These are phyloP conservation scores for Chondrosia reniformis DNA, from an alignment of 37 sponge, comb jelly and placozoan species.

Conservation along the genomic window DNA sequence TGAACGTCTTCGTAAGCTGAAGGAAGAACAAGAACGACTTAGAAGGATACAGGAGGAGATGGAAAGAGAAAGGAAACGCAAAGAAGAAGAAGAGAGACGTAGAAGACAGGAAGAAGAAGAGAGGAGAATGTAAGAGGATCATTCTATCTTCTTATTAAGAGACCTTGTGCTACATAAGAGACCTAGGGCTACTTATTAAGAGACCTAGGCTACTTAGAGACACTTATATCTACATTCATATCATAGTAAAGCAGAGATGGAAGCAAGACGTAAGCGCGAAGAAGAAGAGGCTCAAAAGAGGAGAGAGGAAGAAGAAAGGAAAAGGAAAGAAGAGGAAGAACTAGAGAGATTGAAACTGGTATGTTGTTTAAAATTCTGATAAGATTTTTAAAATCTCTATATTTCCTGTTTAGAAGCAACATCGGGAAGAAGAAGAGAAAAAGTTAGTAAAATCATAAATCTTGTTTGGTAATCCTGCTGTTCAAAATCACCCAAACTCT, in stretches of 20 bases:
- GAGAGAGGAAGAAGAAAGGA: conserved; percentile 69
- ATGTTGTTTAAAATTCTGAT: no score
- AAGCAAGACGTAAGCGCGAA: conserved; percentile 54
- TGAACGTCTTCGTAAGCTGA: conserved; percentile 39
- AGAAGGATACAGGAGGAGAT: conserved; percentile 83
- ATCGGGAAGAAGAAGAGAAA: conserved; percentile 33
- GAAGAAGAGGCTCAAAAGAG: conserved; percentile 40
- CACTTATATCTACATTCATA: background rate
- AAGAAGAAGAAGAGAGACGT: conserved; percentile 69
- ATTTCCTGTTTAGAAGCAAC: no score
- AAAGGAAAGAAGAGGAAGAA: conserved; percentile 61
- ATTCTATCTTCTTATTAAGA: no score
- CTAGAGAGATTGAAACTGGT: conserved; percentile 41
- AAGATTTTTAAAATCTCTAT: no score
- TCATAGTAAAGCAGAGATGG: conserved; percentile 76
- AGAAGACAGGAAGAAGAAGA: conserved; percentile 77
- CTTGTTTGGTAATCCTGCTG: no score
- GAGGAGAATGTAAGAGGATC: conserved; percentile 49
- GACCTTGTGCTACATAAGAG: no score
- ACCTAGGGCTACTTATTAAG: no score
- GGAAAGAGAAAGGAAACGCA: conserved; percentile 72
- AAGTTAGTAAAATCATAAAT: conserved; percentile 5
- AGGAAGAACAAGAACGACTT: conserved; percentile 73
- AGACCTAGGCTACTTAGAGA: background rate
- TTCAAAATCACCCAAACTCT: background rate